phyloP scores from a whole-genome alignment of 2,797 vertebrate species.

The Liparis tanakae region DNA sequence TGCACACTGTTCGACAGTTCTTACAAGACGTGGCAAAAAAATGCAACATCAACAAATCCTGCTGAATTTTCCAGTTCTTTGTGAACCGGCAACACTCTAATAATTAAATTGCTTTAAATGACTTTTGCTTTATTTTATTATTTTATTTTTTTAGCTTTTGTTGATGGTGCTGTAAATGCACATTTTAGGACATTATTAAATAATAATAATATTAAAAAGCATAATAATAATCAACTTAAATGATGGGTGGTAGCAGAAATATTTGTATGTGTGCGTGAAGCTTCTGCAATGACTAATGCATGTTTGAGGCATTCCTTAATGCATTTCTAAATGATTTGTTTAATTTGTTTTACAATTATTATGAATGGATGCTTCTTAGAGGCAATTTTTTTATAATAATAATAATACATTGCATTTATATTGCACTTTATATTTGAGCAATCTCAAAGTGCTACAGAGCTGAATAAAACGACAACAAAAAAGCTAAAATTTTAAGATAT shows the following conservation, averaged over 20 bases:
- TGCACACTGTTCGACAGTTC: conserved; percentile 35
- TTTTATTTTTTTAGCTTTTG: no score
- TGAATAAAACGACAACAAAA: no score
- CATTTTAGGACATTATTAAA: not conserved
- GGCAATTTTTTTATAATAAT: conserved; percentile 3
- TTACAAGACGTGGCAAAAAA: conserved; percentile 16
- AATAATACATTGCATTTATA: no score
- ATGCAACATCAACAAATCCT: conserved; percentile 3
- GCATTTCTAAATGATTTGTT: not conserved
- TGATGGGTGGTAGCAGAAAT: not conserved
- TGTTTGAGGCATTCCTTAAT: not conserved
- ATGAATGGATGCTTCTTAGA: conserved; percentile 10
- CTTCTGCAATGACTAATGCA: not conserved
- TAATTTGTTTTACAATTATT: conserved; percentile 8
- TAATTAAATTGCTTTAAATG: not conserved
- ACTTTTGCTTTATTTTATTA: conserved; percentile 9
- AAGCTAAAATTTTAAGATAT: no score
- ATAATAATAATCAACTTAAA: not conserved
- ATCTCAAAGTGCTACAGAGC: no score
- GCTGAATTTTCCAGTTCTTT: conserved; percentile 12
- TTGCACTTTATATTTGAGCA: no score
- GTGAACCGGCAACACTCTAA: conserved; percentile 8
- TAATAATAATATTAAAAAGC: not conserved
- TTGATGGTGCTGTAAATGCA: conserved; percentile 6
- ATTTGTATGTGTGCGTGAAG: not conserved